phyloP scores from a whole-genome alignment of 2,888 invertebrate genomes.

The Spilosoma lubricipeda region DNA sequence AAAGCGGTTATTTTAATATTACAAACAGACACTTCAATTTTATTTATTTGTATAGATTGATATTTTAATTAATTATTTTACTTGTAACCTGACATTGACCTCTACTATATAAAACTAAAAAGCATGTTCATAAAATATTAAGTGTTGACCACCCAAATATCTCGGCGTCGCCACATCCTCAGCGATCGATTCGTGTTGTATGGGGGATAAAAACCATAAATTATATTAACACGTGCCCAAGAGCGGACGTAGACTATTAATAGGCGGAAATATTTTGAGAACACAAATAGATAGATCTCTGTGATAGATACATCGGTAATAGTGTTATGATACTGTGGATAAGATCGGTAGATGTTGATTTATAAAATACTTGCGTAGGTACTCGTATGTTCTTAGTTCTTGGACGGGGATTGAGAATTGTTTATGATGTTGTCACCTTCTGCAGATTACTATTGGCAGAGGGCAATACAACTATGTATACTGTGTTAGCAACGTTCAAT shows the following conservation, averaged over 20 bases:
- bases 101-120: neutral
- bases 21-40: no score
- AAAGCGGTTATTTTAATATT: no score
- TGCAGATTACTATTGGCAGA: no score
- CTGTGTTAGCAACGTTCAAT: no score
- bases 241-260: slow-evolving; percentile 56
- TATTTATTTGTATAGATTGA: no score
- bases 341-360: neutral
- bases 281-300: slow-evolving; percentile 41
- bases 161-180: slow-evolving; percentile 48
- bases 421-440: no score
- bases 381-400: neutral
- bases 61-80: no score
- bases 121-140: slow-evolving; percentile 38
- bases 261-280: slow-evolving; percentile 45
- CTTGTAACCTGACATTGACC: no score
- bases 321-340: slow-evolving; percentile 22
- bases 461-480: no score
- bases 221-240: slow-evolving; percentile 58
- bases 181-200: slow-evolving; percentile 44
- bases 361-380: neutral
- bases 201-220: slow-evolving; percentile 53
- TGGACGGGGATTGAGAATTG: neutral
- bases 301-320: slow-evolving; percentile 47
- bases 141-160: slow-evolving; percentile 46